Evolutionary conservation across 2,888 invertebrate genomes (phyloP).

Genomic region (Cerastis leucographa): DNA sequence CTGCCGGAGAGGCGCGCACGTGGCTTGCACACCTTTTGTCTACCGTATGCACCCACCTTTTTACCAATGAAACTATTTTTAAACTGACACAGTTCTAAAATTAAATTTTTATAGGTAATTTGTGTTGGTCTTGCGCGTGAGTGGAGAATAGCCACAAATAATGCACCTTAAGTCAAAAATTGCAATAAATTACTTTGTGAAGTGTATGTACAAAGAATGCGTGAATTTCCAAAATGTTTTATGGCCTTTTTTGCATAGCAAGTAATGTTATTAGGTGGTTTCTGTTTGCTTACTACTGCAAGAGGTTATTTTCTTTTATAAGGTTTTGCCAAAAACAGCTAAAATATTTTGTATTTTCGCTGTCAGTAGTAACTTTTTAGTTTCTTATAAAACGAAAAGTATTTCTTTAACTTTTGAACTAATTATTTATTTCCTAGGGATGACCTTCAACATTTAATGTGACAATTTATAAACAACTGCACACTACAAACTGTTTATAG

Average conservation of each 20-base stretch:
- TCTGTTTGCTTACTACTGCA: background rate
- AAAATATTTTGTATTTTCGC: background rate
- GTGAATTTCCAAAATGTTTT: slow-evolving; percentile 8
- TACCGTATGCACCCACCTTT: slow-evolving; percentile 80
- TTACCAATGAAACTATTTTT: slow-evolving; percentile 84
- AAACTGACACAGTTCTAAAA: slow-evolving; percentile 82
- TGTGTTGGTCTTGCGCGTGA: slow-evolving; percentile 26
- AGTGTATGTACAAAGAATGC: slow-evolving; percentile 1
- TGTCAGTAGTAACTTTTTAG: background rate
- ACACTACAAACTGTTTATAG: slow-evolving; percentile 72
- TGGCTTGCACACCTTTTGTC: slow-evolving; percentile 88
- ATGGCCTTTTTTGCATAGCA: background rate
- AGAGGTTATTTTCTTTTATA: background rate
- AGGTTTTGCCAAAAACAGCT: background rate
- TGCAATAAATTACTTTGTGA: slow-evolving; percentile 19
- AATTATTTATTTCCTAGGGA: slow-evolving; percentile 31
- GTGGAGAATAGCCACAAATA: slow-evolving; percentile 37
- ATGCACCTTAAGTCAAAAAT: slow-evolving; percentile 14
- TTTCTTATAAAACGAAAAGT: background rate
- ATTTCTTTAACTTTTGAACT: background rate
- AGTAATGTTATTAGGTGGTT: background rate
- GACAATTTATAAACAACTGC: slow-evolving; percentile 73
- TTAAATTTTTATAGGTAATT: slow-evolving; percentile 60
- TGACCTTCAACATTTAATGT: slow-evolving; percentile 65
- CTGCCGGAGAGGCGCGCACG: slow-evolving; percentile 80